A percentile compares a stretch with the other conserved stretches of the same genome.
These are phyloP conservation scores for Zootoca vivipara DNA, from an alignment of 2,113 vertebrate genomes.

Conservation along the genomic window DNA sequence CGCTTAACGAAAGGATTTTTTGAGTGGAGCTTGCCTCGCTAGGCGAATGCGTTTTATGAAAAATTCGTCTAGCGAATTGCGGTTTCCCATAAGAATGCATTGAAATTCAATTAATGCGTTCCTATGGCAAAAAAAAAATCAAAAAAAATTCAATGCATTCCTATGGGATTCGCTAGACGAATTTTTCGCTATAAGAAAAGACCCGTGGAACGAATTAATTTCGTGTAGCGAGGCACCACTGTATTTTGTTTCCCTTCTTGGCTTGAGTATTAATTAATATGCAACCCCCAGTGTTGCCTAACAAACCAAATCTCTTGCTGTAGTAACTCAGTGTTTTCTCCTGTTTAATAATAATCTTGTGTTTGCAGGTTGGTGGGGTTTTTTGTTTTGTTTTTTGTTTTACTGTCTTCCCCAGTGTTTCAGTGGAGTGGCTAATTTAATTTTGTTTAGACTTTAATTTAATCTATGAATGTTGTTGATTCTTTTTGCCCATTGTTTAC, in stretches of 20 bases:
- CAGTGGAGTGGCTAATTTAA: constrained; percentile 74
- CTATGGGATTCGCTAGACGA: too few relatives aligned
- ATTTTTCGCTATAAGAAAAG: too few relatives aligned
- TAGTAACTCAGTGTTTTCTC: constrained; percentile 63
- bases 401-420: constrained; percentile 63
- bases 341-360: constrained; percentile 67
- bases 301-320: constrained; percentile 52
- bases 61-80: too few relatives aligned
- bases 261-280: constrained; percentile 63
- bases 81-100: too few relatives aligned
- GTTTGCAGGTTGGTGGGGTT: constrained; percentile 58
- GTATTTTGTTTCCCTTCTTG: constrained; percentile 38
- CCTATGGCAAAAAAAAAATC: too few relatives aligned
- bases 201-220: too few relatives aligned
- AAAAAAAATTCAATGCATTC: too few relatives aligned
- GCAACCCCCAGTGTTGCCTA: constrained; percentile 62
- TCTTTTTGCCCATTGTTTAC: constrained; percentile 89
- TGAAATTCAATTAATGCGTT: too few relatives aligned
- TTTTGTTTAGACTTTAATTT: constrained; percentile 80
- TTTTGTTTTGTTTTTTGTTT: neutral
- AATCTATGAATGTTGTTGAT: constrained; percentile 88
- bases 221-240: too few relatives aligned
- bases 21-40: too few relatives aligned
- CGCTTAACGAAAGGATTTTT: too few relatives aligned
- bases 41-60: too few relatives aligned